Conservation (phyloP, 2,888 invertebrate genomes). For the Helicoverpa assulta region DNA sequence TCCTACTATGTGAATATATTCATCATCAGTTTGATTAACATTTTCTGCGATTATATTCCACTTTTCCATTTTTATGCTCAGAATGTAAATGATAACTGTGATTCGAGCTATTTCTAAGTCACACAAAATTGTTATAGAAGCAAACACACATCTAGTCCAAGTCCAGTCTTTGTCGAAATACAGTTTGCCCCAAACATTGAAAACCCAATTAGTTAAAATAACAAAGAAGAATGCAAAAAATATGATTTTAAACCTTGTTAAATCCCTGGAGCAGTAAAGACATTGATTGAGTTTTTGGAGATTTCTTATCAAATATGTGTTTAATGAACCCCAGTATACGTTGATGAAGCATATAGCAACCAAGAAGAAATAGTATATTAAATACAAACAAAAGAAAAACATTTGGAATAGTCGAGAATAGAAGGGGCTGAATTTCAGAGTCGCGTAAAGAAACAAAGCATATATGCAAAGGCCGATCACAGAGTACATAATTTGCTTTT, state of each 20-base stretch:
- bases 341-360: constrained; percentile 6
- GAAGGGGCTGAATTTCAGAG: constrained; percentile 17
- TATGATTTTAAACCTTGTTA: constrained; percentile 4
- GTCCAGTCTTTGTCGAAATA: constrained; percentile 12
- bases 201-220: background rate
- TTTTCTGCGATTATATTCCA: constrained; percentile 23
- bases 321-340: background rate
- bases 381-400: constrained; percentile 14
- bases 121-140: constrained; percentile 8
- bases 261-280: constrained; percentile 12
- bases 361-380: background rate
- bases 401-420: constrained; percentile 9
- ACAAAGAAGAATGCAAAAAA: background rate
- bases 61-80: constrained; percentile 22
- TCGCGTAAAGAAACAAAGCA: constrained; percentile 5
- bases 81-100: constrained; percentile 19
- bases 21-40: background rate
- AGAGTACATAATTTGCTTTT: constrained; percentile 9
- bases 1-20: background rate
- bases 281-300: constrained; percentile 14
- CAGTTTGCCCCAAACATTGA: constrained; percentile 17
- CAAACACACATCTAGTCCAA: constrained; percentile 5
- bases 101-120: constrained; percentile 25
- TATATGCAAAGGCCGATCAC: constrained; percentile 16
- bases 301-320: background rate